Evolutionary conservation across 1,140 invertebrate genomes (phyloP).

Genomic region (Drosophila pruinosa): DNA sequence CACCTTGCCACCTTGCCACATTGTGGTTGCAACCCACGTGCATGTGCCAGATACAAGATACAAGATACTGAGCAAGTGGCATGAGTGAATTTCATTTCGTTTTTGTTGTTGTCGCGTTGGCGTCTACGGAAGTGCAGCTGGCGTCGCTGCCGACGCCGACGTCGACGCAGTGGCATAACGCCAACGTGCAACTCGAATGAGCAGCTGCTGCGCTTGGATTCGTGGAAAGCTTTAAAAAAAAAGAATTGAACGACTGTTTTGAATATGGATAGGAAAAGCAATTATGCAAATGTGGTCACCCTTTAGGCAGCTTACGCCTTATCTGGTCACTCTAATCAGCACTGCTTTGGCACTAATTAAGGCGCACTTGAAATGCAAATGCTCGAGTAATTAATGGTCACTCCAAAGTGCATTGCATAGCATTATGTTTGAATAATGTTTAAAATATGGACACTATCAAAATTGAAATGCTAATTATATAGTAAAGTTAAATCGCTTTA

Average conservation of each 20-base stretch:
- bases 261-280: slow-evolving; percentile 12
- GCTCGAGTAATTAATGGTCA: neutral
- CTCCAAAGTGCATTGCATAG: no score
- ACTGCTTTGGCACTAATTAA: neutral
- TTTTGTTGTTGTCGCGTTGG: slow-evolving; percentile 33
- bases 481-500: neutral
- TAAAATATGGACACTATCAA: no score
- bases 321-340: slow-evolving; percentile 18
- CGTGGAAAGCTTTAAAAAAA: neutral
- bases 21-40: slow-evolving; percentile 61
- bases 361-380: neutral
- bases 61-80: slow-evolving; percentile 17
- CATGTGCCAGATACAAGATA: slow-evolving; percentile 29
- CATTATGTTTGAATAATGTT: no score
- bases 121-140: slow-evolving; percentile 24
- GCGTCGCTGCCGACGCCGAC: slow-evolving; percentile 4
- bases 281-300: slow-evolving; percentile 44
- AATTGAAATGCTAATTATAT: neutral
- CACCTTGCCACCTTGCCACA: neutral
- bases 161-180: slow-evolving; percentile 36
- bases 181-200: slow-evolving; percentile 25
- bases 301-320: neutral
- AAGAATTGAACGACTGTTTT: neutral
- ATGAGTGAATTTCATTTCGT: slow-evolving; percentile 48
- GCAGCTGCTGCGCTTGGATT: neutral